Percentiles rank a stretch among this genome's conserved stretches.
These are phyloP conservation scores for Odontomyia ornata DNA, from an alignment of 2,888 invertebrate species.

Conservation along the genomic window DNA sequence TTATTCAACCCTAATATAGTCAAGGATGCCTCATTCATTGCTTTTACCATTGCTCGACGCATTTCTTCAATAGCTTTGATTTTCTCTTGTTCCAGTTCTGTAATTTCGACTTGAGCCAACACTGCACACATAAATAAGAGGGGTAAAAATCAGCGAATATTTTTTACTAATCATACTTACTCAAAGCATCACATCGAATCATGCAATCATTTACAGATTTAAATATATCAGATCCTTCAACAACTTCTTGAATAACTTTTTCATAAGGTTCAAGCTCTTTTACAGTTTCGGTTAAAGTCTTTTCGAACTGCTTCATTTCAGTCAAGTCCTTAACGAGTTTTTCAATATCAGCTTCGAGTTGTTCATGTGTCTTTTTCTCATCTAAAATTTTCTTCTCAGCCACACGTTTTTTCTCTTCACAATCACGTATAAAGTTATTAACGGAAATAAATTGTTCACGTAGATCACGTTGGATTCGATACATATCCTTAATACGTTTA, in stretches of 20 bases:
- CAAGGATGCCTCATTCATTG: constrained; percentile 60
- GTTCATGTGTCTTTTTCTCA: constrained; percentile 56
- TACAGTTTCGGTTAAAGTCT: constrained; percentile 56
- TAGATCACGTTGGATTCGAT: constrained; percentile 56
- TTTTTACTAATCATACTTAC: constrained; percentile 53
- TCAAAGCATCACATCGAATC: constrained; percentile 62
- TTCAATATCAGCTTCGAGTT: constrained; percentile 55
- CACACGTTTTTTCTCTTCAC: constrained; percentile 58
- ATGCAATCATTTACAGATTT: constrained; percentile 61
- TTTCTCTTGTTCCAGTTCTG: constrained; percentile 54
- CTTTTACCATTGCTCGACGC: constrained; percentile 59
- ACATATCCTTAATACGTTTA: constrained; percentile 57
- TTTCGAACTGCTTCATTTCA: constrained; percentile 56
- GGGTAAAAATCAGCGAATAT: not conserved
- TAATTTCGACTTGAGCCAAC: constrained; percentile 62
- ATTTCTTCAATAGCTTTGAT: constrained; percentile 59
- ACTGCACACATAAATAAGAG: constrained; percentile 53
- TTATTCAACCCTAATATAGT: constrained; percentile 61
- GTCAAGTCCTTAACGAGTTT: constrained; percentile 53
- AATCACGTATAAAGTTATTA: constrained; percentile 62
- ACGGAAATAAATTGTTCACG: constrained; percentile 60
- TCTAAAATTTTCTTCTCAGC: constrained; percentile 58
- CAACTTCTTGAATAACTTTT: constrained; percentile 59
- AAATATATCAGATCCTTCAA: constrained; percentile 57
- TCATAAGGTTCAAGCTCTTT: constrained; percentile 60